phyloP scores from a whole-genome alignment of 2,113 vertebrate species.

The Heterotis niloticus region DNA sequence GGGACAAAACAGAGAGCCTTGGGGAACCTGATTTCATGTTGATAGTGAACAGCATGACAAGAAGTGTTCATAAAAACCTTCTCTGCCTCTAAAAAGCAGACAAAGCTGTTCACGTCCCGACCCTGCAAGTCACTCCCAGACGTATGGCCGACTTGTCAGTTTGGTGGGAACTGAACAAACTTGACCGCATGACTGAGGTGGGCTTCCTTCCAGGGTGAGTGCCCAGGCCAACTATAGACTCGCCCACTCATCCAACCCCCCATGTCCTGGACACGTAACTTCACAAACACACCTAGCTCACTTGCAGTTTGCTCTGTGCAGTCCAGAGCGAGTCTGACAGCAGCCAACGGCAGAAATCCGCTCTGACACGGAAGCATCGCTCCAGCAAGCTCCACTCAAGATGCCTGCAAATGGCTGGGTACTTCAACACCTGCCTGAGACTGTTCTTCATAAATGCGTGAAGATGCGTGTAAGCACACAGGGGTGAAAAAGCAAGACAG shows the following conservation, averaged over 20 bases:
- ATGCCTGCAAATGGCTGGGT: neutral
- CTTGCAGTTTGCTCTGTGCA: neutral
- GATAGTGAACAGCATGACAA: neutral
- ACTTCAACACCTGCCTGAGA: neutral
- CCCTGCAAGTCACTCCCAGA: too few species aligned
- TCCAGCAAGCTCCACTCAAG: neutral
- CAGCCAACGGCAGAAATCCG: too few species aligned
- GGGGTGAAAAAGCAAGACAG: neutral
- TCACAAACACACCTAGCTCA: neutral
- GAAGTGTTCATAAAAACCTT: neutral
- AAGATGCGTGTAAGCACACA: constrained; percentile 3
- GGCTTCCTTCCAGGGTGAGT: neutral
- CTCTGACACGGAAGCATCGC: too few species aligned
- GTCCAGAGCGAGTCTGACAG: neutral
- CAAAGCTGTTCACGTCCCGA: too few species aligned
- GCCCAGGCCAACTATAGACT: neutral
- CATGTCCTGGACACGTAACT: neutral
- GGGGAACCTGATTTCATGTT: neutral
- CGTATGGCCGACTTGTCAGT: too few species aligned
- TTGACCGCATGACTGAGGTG: neutral
- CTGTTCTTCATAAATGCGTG: neutral
- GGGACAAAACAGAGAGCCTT: too few species aligned
- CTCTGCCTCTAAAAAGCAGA: too few species aligned
- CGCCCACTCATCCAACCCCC: neutral
- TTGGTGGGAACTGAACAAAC: too few species aligned